Conservation (phyloP, 2,113 vertebrate genomes). For the Muntiacus reevesi region DNA sequence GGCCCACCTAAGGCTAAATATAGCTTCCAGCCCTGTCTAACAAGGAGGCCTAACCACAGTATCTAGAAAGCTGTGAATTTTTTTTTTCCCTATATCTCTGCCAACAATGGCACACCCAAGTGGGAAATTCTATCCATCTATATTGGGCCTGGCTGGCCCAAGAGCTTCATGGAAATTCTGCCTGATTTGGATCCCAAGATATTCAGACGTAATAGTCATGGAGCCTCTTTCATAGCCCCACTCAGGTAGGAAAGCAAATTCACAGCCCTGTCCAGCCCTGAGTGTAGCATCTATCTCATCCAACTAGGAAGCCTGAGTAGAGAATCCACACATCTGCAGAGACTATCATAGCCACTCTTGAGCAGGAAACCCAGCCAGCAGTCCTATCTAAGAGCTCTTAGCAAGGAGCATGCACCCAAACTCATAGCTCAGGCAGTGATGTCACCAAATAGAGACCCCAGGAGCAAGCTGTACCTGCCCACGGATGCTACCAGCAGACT, state of each 20-base stretch:
- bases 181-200: not conserved
- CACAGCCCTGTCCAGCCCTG: not conserved
- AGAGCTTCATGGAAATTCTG: not conserved
- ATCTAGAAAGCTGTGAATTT: not conserved
- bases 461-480: not conserved
- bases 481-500: not conserved
- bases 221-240: not conserved
- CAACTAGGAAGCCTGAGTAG: not conserved
- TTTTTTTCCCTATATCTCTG: not conserved
- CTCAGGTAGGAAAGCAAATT: not conserved
- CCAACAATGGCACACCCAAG: not conserved
- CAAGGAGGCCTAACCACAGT: not conserved
- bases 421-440: not conserved
- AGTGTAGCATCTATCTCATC: too few relatives aligned
- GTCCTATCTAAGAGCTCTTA: not conserved
- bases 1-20: not conserved
- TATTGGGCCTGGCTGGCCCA: not conserved
- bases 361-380: not conserved
- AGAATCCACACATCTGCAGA: not conserved
- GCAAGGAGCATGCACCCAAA: not conserved
- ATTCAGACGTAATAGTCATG: not conserved
- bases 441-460: not conserved
- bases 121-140: not conserved
- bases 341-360: not conserved
- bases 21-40: not conserved